Evolutionary conservation across 2,888 invertebrate genomes (phyloP).

Genomic region (Diachrysia chrysitis): DNA sequence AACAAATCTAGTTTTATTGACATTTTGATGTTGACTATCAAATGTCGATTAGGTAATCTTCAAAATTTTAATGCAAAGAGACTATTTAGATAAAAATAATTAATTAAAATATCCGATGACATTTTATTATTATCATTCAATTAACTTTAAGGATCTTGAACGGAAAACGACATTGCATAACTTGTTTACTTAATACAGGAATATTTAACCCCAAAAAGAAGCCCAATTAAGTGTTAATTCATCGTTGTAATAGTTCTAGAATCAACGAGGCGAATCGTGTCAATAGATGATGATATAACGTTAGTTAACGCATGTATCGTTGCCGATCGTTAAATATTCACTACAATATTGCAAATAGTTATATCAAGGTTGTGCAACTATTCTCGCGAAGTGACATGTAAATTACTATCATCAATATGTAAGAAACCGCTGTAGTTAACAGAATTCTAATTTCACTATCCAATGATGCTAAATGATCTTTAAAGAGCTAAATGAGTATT

Average conservation of each 20-base stretch:
- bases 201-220: slow-evolving; percentile 16
- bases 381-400: slow-evolving; percentile 35
- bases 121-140: background rate
- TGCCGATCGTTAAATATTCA: slow-evolving; percentile 43
- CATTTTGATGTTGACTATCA: slow-evolving; percentile 11
- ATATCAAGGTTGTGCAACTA: slow-evolving; percentile 45
- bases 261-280: slow-evolving; percentile 44
- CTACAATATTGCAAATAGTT: slow-evolving; percentile 42
- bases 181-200: slow-evolving; percentile 28
- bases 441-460: slow-evolving; percentile 14
- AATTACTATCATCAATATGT: slow-evolving; percentile 40
- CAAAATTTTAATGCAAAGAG: background rate
- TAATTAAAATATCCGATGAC: slow-evolving; percentile 18
- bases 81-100: background rate
- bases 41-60: slow-evolving; percentile 20
- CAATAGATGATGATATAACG: slow-evolving; percentile 45
- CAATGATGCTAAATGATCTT: slow-evolving; percentile 11
- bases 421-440: slow-evolving; percentile 17
- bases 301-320: slow-evolving; percentile 24
- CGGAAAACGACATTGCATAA: slow-evolving; percentile 6
- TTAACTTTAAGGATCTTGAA: background rate
- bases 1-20: slow-evolving; percentile 22
- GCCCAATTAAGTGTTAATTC: slow-evolving; percentile 33
- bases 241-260: slow-evolving; percentile 28
- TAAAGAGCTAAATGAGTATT: background rate